phyloP scores from a whole-genome alignment of 2,113 vertebrate species.

The Chaetodon auriga region DNA sequence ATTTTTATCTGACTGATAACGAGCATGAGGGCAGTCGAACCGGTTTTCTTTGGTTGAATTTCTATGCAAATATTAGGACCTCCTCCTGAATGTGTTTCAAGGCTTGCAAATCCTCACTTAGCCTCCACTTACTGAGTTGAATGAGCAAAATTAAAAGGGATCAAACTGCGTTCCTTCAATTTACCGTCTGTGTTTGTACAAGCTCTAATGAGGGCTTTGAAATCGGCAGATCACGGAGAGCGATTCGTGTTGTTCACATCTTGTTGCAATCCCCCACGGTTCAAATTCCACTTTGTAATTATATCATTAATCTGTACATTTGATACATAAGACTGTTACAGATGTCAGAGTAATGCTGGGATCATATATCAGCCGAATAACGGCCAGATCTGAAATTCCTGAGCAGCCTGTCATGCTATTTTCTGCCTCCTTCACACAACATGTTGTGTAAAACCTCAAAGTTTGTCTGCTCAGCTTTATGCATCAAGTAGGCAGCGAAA shows the following conservation, averaged over 20 bases:
- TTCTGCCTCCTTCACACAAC: not conserved
- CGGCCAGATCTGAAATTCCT: not conserved
- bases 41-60: constrained; percentile 20
- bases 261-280: constrained; percentile 23
- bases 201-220: constrained; percentile 46
- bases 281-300: constrained; percentile 42
- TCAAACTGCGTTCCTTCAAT: constrained; percentile 33
- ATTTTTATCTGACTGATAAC: constrained; percentile 41
- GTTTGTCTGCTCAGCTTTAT: not conserved
- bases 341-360: not conserved
- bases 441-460: not conserved
- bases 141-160: constrained; percentile 40
- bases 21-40: not conserved
- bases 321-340: not conserved
- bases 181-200: constrained; percentile 22
- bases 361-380: constrained; percentile 21
- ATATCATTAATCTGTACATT: constrained; percentile 13
- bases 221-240: constrained; percentile 36
- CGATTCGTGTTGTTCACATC: constrained; percentile 49
- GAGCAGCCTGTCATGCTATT: not conserved
- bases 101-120: constrained; percentile 19
- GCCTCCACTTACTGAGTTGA: constrained; percentile 19
- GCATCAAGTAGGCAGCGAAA: not conserved
- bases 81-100: not conserved
- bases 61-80: constrained; percentile 37